Evolutionary conservation across 1,140 invertebrate genomes (phyloP).

Genomic region (Hetaerina americana): DNA sequence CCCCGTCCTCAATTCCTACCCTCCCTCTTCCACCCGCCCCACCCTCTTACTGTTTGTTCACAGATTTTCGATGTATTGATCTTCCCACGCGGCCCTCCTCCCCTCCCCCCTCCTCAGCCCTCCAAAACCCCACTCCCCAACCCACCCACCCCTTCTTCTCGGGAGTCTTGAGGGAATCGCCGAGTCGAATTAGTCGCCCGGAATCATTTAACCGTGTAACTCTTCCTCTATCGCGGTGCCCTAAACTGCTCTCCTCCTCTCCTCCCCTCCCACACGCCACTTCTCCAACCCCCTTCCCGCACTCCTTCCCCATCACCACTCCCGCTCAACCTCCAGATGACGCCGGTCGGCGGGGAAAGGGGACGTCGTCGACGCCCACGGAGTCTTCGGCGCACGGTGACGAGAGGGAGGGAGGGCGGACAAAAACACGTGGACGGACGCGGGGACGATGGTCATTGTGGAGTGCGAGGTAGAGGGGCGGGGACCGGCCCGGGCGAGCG

Average conservation of each 20-base stretch:
- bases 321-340: too few relatives aligned
- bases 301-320: too few relatives aligned
- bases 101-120: neutral
- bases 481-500: too few relatives aligned
- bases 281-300: too few relatives aligned
- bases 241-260: too few relatives aligned
- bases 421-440: too few relatives aligned
- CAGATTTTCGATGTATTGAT: neutral
- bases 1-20: neutral
- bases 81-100: neutral
- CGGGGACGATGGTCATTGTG: too few relatives aligned
- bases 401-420: too few relatives aligned
- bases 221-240: conserved; percentile 19
- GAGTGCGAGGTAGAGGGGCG: too few relatives aligned
- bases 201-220: conserved; percentile 2
- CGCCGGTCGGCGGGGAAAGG: too few relatives aligned
- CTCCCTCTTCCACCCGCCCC: neutral
- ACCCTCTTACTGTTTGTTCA: neutral
- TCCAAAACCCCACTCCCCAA: conserved; percentile 7
- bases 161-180: conserved; percentile 5
- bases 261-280: too few relatives aligned
- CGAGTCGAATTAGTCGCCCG: neutral
- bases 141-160: conserved; percentile 9
- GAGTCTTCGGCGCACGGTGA: conserved; percentile 24
- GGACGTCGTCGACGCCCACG: too few relatives aligned